These are phyloP conservation scores for Lasius fuliginosus DNA, from an alignment of 2,888 invertebrate species.

Conservation along the genomic window DNA sequence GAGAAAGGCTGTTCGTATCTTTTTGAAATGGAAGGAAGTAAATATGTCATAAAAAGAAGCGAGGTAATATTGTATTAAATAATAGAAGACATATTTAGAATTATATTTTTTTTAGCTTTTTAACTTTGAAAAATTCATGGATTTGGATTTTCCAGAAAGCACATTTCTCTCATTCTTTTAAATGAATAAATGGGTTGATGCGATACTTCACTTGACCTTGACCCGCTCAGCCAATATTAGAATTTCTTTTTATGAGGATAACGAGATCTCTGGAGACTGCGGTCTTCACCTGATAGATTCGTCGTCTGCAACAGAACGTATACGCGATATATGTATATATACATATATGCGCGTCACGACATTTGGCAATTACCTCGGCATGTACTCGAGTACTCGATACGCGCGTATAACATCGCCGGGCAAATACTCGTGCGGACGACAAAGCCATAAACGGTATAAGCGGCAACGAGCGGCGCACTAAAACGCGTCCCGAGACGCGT, in stretches of 20 bases:
- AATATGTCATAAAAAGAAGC: not conserved
- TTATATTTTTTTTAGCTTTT: not conserved
- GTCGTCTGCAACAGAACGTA: slow-evolving; percentile 31
- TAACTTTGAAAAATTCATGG: not conserved
- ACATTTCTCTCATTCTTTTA: not conserved
- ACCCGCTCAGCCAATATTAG: not conserved
- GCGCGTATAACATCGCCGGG: slow-evolving; percentile 55
- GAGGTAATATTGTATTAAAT: not conserved
- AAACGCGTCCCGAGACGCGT: slow-evolving; percentile 53
- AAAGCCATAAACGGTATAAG: slow-evolving; percentile 61
- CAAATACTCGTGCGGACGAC: slow-evolving; percentile 59
- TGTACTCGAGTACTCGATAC: slow-evolving; percentile 40
- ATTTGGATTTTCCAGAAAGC: not conserved
- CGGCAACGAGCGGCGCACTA: slow-evolving; percentile 62
- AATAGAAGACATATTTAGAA: not conserved
- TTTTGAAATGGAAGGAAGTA: not conserved
- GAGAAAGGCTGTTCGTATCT: not conserved
- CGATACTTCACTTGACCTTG: not conserved
- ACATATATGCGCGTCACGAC: slow-evolving; percentile 70
- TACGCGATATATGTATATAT: not conserved
- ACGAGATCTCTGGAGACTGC: not conserved
- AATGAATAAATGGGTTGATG: slow-evolving; percentile 11
- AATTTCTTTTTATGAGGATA: not conserved
- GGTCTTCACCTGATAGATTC: not conserved
- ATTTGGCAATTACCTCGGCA: slow-evolving; percentile 74